Evolutionary conservation across 1,140 invertebrate genomes (phyloP).

Genomic region (Anastatus disparis): DNA sequence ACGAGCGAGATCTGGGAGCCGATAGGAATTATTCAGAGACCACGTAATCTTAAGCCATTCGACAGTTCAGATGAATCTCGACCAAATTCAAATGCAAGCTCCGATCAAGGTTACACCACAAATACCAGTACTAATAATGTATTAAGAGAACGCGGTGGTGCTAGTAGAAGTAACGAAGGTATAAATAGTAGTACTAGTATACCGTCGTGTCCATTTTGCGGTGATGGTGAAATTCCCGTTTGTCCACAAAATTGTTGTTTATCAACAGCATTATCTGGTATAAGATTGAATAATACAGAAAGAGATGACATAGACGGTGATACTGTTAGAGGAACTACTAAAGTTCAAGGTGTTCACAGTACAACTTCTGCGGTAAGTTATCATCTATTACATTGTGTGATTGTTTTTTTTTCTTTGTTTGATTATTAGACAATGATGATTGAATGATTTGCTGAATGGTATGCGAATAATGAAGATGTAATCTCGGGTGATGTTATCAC

Average conservation of each 20-base stretch:
- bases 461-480: too few species aligned
- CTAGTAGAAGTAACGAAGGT: constrained; percentile 53
- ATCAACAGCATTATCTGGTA: constrained; percentile 39
- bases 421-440: too few species aligned
- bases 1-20: constrained; percentile 79
- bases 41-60: constrained; percentile 61
- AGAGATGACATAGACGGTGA: constrained; percentile 59
- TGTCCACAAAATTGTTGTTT: constrained; percentile 18
- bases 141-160: constrained; percentile 54
- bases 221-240: background rate
- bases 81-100: constrained; percentile 64
- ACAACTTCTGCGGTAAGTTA: constrained; percentile 63
- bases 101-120: constrained; percentile 64
- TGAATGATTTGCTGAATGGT: too few species aligned
- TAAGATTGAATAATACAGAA: constrained; percentile 48
- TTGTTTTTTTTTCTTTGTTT: too few species aligned
- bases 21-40: constrained; percentile 66
- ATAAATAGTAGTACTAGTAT: constrained; percentile 55
- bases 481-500: too few species aligned
- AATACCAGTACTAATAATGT: constrained; percentile 61
- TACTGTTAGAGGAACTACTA: too few species aligned
- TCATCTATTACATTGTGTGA: too few species aligned
- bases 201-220: constrained; percentile 1
- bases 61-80: constrained; percentile 63
- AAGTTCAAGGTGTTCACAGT: constrained; percentile 53